Base-by-base conservation (phyloP, 1,140 invertebrate species). In the Cotesia vestalis region DNA sequence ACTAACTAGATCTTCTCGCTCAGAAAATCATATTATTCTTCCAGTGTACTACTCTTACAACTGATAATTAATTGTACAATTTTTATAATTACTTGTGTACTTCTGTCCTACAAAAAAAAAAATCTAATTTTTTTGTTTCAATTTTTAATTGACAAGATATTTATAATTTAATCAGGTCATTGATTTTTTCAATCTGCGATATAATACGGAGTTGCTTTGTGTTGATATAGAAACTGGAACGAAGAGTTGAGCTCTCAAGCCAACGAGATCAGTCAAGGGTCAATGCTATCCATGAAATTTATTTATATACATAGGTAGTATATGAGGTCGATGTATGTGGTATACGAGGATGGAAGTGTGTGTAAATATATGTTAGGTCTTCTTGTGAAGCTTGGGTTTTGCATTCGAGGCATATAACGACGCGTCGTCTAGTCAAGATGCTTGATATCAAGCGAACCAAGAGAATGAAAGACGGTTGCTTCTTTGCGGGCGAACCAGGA, bases 401-500 rank as follows among this genome's bases (percentile, higher is more conserved):
- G 57, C 17, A 20, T 59, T 59, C 57, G 17, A 9, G 57, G 57
- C 17, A 4, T 20, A 66, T 66, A 66, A 66, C 63, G 40, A 40
- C 63, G 14, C 38, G 38, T 66, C 17, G 38, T 66, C 17, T 46
- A 46, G 40, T 66, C 17, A 17, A 59, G 57, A 59, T 59, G 57
- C 20, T 59, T 59, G 57, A 59, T 59, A 59, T 59, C 57, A 59
- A 59, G 57, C 57, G 57, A 59, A 59, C 14, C 57, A 59, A 59
- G 57, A 59, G 57, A 59, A 17, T 20, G 57, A 59, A 59, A 59
- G 57, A 17, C 57, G 60, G 12, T 36, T 62, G 34, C 12, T 35
- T 62, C 27, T 62, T 62, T 17, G 11, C 60, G 14, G 36, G 36
- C 60, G 60, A 2, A 36, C 46, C 63, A 66, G 63, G 63, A 66